Conservation (phyloP, 2,888 invertebrate genomes). For the Mycalesis mineus region DNA sequence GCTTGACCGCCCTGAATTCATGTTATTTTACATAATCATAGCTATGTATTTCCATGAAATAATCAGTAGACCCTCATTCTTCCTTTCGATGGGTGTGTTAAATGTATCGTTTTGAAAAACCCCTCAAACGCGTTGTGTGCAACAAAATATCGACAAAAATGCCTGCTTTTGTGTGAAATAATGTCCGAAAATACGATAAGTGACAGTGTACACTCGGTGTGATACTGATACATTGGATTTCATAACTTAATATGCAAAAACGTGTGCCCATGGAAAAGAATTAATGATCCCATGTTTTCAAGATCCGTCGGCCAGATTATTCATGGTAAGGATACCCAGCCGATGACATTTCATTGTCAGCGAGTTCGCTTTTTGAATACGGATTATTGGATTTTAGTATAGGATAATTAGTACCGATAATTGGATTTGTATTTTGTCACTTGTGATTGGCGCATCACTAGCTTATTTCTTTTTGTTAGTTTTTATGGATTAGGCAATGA, state of each 20-base stretch:
- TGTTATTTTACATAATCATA: constrained; percentile 57
- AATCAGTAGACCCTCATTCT: constrained; percentile 60
- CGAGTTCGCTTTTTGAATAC: constrained; percentile 15
- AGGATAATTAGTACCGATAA: constrained; percentile 26
- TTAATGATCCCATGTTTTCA: constrained; percentile 32
- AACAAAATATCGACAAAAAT: constrained; percentile 11
- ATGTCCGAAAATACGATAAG: constrained; percentile 17
- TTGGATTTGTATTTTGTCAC: constrained; percentile 28
- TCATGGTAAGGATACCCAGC: constrained; percentile 33
- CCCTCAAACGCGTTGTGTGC: constrained; percentile 6
- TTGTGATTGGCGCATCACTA: constrained; percentile 27
- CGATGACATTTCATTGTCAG: constrained; percentile 6
- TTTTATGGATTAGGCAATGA: neutral
- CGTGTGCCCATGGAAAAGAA: constrained; percentile 22
- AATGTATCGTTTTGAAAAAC: constrained; percentile 9
- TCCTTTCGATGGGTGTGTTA: constrained; percentile 24
- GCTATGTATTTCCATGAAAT: constrained; percentile 57
- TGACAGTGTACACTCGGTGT: constrained; percentile 2
- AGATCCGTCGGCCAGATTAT: constrained; percentile 29
- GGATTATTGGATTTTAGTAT: constrained; percentile 21
- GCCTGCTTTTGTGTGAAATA: constrained; percentile 17
- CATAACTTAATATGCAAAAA: constrained; percentile 21
- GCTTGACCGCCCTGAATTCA: constrained; percentile 35
- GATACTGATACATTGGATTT: neutral
- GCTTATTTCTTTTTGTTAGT: neutral